A percentile compares a stretch with the other conserved stretches of the same genome.
phyloP scores from a whole-genome alignment of 2,113 vertebrate species.

The Alethe castanea region DNA sequence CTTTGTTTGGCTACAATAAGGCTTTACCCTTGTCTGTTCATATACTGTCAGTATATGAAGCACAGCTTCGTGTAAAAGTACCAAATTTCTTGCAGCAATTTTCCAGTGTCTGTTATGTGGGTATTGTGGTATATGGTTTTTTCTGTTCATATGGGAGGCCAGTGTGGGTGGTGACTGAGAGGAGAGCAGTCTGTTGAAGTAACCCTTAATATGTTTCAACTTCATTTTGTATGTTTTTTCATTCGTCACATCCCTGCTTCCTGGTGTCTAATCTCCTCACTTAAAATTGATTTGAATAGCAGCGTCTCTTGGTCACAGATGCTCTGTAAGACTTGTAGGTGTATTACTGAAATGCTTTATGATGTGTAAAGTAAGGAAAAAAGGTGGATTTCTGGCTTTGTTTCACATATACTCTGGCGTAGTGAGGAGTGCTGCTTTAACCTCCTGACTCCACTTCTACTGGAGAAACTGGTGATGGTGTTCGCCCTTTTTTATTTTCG shows the following conservation, averaged over 20 bases:
- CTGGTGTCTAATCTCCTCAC: neutral
- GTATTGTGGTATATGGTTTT: neutral
- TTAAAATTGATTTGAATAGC: neutral
- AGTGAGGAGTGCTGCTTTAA: neutral
- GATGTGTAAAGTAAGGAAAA: neutral
- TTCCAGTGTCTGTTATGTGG: neutral
- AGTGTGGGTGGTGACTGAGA: neutral
- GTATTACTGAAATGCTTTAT: neutral
- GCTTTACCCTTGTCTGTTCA: neutral
- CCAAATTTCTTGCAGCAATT: neutral
- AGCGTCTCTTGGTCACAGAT: neutral
- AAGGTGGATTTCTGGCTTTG: neutral
- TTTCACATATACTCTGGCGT: fast-evolving
- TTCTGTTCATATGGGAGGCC: neutral
- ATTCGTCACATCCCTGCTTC: neutral
- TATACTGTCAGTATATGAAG: neutral
- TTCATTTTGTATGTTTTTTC: neutral
- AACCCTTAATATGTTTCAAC: neutral
- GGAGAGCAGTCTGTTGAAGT: neutral
- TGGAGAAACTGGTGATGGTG: neutral
- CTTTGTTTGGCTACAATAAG: neutral
- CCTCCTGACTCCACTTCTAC: neutral
- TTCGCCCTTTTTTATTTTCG: neutral
- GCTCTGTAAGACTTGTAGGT: neutral
- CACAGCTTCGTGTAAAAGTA: neutral